Base-by-base conservation (phyloP, 92 coral and sea anemone genomes). In the Heteractis magnifica region DNA sequence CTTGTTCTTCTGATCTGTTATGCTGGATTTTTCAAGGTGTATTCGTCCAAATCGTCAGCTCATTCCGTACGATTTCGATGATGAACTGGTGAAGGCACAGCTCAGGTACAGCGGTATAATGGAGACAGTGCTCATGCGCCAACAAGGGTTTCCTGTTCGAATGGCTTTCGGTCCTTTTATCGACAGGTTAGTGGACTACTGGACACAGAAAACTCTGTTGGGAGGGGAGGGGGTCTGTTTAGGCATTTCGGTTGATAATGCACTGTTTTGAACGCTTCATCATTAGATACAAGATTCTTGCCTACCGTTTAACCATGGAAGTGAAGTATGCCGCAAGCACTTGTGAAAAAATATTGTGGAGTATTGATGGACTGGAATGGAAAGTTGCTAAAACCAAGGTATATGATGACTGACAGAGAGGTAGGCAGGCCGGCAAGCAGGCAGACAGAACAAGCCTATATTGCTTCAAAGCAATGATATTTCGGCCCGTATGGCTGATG, bases 311-410 rank as follows among this genome's bases (percentile, higher is more conserved):
- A 21, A 80, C 77, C 56, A 80, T 72, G 11, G 64, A 13, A 20
- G 73, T 74, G 58, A 87, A 85, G 56, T 81, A 84, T 86, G 62
- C 0, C 41, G 21, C 68, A 21, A 82, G 81, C 41, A 72, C 91
- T 3, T 90, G 93, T 60, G 89, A 87, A 56, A 90, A 87, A 75
- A 78, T 90, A 71, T 71, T 90, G 51, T 78, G 79, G 10, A 77
- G 52, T 19, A 77, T 86, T 16, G 65, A 55, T 52, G 79, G 87
- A 15, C 52, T 75, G 83, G 93, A 89, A 41, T 90, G 93, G 93
- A 90, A 72, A 56, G 71, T 88, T 26, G 93, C 89, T 9, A 90
- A 87, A 81, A 87, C 93, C 12, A 90, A 87, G 93, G 93, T 90
- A 74, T 16, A 34, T 34, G 44, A 34, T 18, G 23, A 62, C n/a